These are phyloP conservation scores for Drosophila athabasca DNA, from an alignment of 1,140 invertebrate genomes.

Conservation along the genomic window DNA sequence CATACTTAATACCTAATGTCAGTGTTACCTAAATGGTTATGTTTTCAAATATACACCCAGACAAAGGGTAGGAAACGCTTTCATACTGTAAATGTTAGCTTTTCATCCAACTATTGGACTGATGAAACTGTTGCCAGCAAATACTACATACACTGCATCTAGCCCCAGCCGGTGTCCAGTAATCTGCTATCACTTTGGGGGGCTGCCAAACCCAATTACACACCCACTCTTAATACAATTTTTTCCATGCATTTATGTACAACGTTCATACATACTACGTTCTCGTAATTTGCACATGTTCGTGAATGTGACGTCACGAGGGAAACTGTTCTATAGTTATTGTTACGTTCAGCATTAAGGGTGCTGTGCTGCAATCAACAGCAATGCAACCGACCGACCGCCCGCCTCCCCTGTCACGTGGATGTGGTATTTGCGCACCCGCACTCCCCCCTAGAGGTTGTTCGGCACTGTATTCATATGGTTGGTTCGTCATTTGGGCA, in stretches of 20 bases:
- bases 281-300: conserved; percentile 67
- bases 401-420: conserved; percentile 40
- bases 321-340: background rate
- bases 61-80: too few relatives aligned
- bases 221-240: conserved; percentile 5
- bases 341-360: conserved; percentile 28
- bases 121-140: too few relatives aligned
- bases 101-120: too few relatives aligned
- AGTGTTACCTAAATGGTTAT: too few relatives aligned
- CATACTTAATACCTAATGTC: conserved; percentile 6
- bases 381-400: conserved; percentile 13
- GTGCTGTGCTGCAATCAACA: background rate
- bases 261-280: conserved; percentile 4
- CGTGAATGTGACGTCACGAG: conserved; percentile 65
- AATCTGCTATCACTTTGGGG: background rate
- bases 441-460: background rate
- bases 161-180: background rate
- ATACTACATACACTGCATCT: background rate
- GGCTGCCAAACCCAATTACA: background rate
- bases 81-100: too few relatives aligned
- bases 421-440: conserved; percentile 3
- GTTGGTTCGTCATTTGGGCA: too few relatives aligned
- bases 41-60: background rate
- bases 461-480: background rate
- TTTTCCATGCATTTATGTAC: background rate